phyloP scores from a whole-genome alignment of 1,140 invertebrate genomes.

The Musca vetustissima region DNA sequence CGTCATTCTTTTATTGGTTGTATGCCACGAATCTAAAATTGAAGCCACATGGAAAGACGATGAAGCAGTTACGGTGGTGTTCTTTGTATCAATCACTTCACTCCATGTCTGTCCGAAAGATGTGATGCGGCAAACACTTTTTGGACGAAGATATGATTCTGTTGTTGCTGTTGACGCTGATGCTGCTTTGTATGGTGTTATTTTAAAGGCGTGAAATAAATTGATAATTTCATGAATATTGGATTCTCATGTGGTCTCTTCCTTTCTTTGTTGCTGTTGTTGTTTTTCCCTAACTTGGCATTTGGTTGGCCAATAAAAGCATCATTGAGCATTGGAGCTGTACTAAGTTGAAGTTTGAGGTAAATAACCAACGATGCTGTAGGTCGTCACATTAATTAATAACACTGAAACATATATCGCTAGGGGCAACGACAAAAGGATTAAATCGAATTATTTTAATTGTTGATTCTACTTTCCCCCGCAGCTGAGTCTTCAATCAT shows the following conservation, averaged over 20 bases:
- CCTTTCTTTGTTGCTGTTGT: no score
- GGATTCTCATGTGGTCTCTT: not conserved
- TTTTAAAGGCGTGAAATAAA: conserved; percentile 21
- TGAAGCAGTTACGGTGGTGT: no score
- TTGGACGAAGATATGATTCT: no score
- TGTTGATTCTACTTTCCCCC: not conserved
- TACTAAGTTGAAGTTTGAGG: no score
- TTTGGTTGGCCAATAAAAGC: not conserved
- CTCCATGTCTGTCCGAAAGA: no score
- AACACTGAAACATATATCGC: not conserved
- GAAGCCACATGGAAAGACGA: no score
- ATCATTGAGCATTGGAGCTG: no score
- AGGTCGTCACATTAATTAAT: conserved; percentile 22
- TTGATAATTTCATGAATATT: conserved; percentile 16
- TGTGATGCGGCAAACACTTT: no score
- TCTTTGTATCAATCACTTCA: no score
- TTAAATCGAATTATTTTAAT: not conserved
- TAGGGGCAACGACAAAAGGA: not conserved
- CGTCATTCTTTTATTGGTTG: not conserved
- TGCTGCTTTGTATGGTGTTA: not conserved
- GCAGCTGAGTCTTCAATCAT: no score
- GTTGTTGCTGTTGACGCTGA: no score
- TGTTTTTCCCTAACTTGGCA: not conserved
- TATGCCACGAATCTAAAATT: no score
- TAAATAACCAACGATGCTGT: not conserved